Evolutionary conservation across 2,888 invertebrate genomes (phyloP).

Genomic region (Agrochola lota): DNA sequence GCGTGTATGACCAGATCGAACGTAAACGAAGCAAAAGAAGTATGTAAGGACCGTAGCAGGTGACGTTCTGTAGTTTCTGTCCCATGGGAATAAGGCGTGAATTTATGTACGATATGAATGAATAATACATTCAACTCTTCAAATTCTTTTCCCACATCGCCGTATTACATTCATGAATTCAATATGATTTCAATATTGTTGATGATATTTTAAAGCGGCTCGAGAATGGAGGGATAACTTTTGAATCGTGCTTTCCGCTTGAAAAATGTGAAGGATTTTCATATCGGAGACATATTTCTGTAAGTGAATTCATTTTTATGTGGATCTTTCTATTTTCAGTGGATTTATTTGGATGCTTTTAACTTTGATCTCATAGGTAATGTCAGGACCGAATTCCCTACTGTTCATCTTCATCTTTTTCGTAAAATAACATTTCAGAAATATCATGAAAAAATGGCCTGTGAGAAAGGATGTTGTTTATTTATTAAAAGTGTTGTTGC

Average conservation of each 20-base stretch:
- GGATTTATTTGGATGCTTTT: neutral
- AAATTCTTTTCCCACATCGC: slow-evolving; percentile 15
- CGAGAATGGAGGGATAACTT: slow-evolving; percentile 30
- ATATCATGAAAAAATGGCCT: neutral
- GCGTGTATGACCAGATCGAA: too few relatives aligned
- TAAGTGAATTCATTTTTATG: slow-evolving; percentile 8
- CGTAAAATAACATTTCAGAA: neutral
- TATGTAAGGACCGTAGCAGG: too few relatives aligned
- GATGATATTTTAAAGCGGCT: slow-evolving; percentile 57
- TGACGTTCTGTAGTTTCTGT: too few relatives aligned
- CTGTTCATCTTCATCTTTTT: neutral
- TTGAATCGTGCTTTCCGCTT: slow-evolving; percentile 36
- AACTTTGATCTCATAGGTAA: neutral
- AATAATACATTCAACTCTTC: slow-evolving; percentile 9
- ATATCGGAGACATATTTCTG: slow-evolving; percentile 36
- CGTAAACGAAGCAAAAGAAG: too few relatives aligned
- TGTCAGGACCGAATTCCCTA: neutral
- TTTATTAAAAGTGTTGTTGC: neutral
- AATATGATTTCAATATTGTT: slow-evolving; percentile 54
- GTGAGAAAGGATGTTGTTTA: neutral
- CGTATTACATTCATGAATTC: slow-evolving; percentile 58
- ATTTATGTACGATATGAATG: neutral
- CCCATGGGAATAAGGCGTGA: too few relatives aligned
- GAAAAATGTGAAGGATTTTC: slow-evolving; percentile 46
- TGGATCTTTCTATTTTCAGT: neutral